Percentiles rank a stretch among this genome's conserved stretches.
phyloP scores from a whole-genome alignment of 2,113 vertebrate species.

The Ochotona princeps region DNA sequence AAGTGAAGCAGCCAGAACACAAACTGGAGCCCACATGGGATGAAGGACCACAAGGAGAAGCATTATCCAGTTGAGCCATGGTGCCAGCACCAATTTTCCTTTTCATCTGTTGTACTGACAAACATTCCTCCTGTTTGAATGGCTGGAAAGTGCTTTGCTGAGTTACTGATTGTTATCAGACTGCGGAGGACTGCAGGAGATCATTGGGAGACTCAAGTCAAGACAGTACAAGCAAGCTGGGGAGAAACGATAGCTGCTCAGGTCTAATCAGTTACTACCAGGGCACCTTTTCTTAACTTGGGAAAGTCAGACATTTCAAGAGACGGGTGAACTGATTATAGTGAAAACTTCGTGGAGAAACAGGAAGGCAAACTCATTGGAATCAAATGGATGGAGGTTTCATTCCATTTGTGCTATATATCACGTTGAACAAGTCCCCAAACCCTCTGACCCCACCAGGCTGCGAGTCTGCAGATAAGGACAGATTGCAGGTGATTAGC shows the following conservation, averaged over 20 bases:
- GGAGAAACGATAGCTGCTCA: not conserved
- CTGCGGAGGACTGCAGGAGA: not conserved
- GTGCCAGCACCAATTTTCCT: not conserved
- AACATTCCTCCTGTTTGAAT: slow-evolving; percentile 39
- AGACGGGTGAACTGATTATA: not conserved
- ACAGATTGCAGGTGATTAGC: not conserved
- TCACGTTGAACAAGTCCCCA: not conserved
- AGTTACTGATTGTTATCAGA: slow-evolving; percentile 22
- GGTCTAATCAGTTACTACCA: slow-evolving; percentile 21
- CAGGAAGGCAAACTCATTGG: not conserved
- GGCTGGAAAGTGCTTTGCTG: slow-evolving; percentile 24
- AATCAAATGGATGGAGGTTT: not conserved
- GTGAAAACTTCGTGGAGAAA: not conserved
- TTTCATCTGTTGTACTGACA: slow-evolving; percentile 30
- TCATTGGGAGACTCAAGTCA: not conserved
- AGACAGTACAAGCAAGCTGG: slow-evolving; percentile 42
- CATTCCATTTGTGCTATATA: not conserved
- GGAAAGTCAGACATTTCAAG: not conserved
- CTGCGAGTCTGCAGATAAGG: not conserved
- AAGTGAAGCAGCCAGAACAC: too few relatives aligned
- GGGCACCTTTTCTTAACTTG: not conserved
- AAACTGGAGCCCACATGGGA: too few relatives aligned
- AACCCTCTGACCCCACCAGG: not conserved
- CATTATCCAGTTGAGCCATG: too few relatives aligned
- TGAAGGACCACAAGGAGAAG: too few relatives aligned